Evolutionary conservation across 2,113 vertebrate species (phyloP).

Genomic region (Anser cygnoides): DNA sequence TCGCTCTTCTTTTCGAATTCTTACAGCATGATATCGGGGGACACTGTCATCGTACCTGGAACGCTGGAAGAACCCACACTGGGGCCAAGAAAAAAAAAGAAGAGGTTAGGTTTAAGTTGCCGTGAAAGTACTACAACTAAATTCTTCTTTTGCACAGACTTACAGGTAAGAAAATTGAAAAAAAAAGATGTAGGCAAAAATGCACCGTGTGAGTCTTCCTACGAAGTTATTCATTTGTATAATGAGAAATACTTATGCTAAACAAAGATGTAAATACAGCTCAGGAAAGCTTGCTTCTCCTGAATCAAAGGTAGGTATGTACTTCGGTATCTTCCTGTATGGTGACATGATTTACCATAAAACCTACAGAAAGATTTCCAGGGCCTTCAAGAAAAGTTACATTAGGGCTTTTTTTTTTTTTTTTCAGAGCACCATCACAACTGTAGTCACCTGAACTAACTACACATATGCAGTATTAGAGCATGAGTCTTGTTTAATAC

Average conservation of each 20-base stretch:
- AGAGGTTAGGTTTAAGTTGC: background rate
- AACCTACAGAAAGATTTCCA: background rate
- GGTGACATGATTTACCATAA: background rate
- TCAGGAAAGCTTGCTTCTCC: background rate
- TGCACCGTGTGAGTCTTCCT: background rate
- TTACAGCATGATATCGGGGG: conserved; percentile 93
- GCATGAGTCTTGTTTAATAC: background rate
- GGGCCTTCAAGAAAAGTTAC: background rate
- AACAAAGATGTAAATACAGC: background rate
- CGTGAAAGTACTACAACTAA: background rate
- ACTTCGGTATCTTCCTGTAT: background rate
- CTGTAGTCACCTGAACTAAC: background rate
- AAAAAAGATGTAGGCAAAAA: background rate
- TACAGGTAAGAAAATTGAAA: background rate
- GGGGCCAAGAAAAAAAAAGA: background rate
- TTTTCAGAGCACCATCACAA: background rate
- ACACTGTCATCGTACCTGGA: conserved; percentile 90
- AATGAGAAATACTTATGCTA: background rate
- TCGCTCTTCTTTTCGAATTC: conserved; percentile 89
- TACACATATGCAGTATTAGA: background rate
- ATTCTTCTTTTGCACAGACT: background rate
- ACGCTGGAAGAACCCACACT: conserved; percentile 98
- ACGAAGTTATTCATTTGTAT: background rate
- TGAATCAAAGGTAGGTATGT: background rate
- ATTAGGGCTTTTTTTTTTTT: background rate